Conservation (phyloP, 2,888 invertebrate species). For the Herminia tarsipennalis region DNA sequence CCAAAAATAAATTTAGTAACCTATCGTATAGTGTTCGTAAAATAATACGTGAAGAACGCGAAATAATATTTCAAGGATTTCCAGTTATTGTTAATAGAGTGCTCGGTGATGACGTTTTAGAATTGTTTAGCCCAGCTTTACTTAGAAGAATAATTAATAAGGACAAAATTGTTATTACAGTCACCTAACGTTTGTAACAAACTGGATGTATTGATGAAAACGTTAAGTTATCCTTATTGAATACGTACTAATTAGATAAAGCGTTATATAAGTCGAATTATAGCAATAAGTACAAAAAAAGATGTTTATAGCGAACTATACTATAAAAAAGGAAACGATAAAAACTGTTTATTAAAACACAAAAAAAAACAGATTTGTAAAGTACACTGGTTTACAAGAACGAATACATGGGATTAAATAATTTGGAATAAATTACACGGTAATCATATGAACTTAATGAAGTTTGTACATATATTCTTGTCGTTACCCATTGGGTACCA, state of each 20-base stretch:
- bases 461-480: slow-evolving; percentile 11
- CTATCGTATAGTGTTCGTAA: slow-evolving; percentile 5
- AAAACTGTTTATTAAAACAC: background rate
- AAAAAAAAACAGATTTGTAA: slow-evolving; percentile 16
- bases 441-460: slow-evolving; percentile 13
- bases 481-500: no score
- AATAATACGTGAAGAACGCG: slow-evolving; percentile 18
- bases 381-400: slow-evolving; percentile 26
- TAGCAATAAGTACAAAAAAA: slow-evolving; percentile 10
- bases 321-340: slow-evolving; percentile 3
- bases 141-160: slow-evolving; percentile 22
- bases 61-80: slow-evolving; percentile 26
- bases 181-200: no score
- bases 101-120: slow-evolving; percentile 4
- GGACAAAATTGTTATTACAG: slow-evolving; percentile 18
- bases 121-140: slow-evolving; percentile 18
- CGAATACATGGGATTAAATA: background rate
- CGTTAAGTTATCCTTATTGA: slow-evolving; percentile 11
- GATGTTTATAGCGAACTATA: slow-evolving; percentile 2
- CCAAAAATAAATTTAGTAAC: slow-evolving; percentile 16
- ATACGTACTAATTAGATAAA: slow-evolving; percentile 20
- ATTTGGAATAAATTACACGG: slow-evolving; percentile 28
- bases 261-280: slow-evolving; percentile 19
- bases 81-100: slow-evolving; percentile 7
- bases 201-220: no score